Evolutionary conservation across 1,140 invertebrate genomes (phyloP).

Genomic region (Armadillidium nasatum): DNA sequence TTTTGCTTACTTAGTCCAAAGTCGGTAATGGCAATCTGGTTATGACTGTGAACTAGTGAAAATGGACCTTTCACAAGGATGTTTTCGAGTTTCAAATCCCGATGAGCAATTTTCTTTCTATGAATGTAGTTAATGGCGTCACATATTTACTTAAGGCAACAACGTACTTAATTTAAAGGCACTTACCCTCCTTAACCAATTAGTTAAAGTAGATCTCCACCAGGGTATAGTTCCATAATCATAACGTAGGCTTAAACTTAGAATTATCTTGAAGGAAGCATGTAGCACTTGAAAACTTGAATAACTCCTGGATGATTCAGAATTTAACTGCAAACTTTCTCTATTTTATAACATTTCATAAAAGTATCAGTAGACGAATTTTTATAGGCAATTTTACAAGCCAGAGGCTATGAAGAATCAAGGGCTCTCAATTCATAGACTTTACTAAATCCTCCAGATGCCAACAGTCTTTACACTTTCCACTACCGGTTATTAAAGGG

Average conservation of each 20-base stretch:
- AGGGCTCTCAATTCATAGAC: conserved; percentile 19
- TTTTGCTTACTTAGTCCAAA: conserved; percentile 24
- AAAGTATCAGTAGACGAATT: conserved; percentile 19
- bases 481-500: conserved; percentile 1
- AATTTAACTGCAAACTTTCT: conserved; percentile 16
- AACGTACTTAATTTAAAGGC: conserved; percentile 12
- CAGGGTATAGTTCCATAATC: conserved; percentile 22
- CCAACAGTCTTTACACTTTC: conserved; percentile 16
- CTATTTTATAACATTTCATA: conserved; percentile 27
- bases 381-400: conserved; percentile 24
- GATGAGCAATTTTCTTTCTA: conserved; percentile 19
- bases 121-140: conserved; percentile 26
- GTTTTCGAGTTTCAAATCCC: conserved; percentile 26
- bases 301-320: conserved; percentile 23
- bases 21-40: conserved; percentile 16
- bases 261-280: neutral
- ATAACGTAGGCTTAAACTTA: conserved; percentile 18
- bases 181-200: neutral
- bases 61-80: conserved; percentile 23
- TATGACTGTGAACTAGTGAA: conserved; percentile 13
- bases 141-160: conserved; percentile 1
- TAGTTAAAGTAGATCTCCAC: conserved; percentile 18
- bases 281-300: conserved; percentile 16
- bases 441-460: conserved; percentile 22
- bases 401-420: conserved; percentile 7